Percentiles rank a stretch among this genome's conserved stretches.
phyloP scores from a whole-genome alignment of 2,797 vertebrate species.

The Schizopygopsis pylzovi region DNA sequence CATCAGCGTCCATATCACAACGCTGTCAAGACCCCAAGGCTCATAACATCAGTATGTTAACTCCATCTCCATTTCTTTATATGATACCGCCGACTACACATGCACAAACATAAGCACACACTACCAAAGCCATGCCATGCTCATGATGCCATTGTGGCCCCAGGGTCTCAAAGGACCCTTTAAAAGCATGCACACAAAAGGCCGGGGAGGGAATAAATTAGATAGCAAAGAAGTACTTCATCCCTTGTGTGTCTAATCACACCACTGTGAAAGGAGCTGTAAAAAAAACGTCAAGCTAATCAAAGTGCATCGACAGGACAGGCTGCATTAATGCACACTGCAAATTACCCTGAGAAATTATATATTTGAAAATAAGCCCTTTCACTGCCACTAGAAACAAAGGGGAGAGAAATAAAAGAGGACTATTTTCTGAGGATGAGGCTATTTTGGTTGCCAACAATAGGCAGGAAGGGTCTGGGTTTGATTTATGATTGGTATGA shows the following conservation, averaged over 20 bases:
- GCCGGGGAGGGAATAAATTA: neutral
- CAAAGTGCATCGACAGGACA: constrained; percentile 8
- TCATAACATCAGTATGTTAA: constrained; percentile 6
- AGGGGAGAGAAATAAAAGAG: neutral
- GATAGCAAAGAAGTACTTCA: constrained; percentile 23
- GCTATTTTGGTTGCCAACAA: neutral
- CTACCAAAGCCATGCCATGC: neutral
- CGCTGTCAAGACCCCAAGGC: neutral
- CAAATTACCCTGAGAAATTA: constrained; percentile 14
- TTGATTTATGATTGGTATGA: constrained; percentile 1
- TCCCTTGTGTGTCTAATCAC: neutral
- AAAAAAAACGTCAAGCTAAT: neutral
- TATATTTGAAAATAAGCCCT: constrained; percentile 32
- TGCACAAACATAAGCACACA: neutral
- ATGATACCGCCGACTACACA: neutral
- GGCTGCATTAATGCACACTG: neutral
- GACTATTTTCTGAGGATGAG: constrained; percentile 4
- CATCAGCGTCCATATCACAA: neutral
- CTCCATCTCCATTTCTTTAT: neutral
- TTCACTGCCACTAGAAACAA: constrained; percentile 17
- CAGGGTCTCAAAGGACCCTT: neutral
- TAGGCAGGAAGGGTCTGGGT: neutral
- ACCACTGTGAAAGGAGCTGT: constrained; percentile 6
- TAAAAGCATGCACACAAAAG: neutral
- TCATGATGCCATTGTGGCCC: neutral